These are phyloP conservation scores for Enhydra lutris DNA, from an alignment of 2,113 vertebrate genomes.

Conservation along the genomic window DNA sequence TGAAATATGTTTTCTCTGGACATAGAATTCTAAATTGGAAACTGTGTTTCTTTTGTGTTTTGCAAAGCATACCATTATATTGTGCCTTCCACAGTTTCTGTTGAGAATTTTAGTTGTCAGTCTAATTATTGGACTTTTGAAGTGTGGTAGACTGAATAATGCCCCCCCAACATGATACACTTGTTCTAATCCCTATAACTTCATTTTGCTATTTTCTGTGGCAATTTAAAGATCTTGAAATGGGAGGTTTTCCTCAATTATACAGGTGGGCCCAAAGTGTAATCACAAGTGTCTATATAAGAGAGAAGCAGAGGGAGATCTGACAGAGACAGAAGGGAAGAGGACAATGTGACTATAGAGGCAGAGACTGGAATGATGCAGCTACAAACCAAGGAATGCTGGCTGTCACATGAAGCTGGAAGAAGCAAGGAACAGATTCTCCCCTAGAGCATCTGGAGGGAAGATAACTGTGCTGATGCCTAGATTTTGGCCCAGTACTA, in stretches of 20 bases:
- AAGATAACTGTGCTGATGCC: background rate
- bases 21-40: background rate
- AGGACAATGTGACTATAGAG: background rate
- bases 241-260: background rate
- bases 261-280: background rate
- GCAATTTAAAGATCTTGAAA: background rate
- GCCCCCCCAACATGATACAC: background rate
- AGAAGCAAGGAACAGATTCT: background rate
- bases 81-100: background rate
- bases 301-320: background rate
- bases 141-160: background rate
- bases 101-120: background rate
- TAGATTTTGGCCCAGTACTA: background rate
- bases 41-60: background rate
- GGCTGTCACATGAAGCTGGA: background rate
- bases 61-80: background rate
- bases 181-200: background rate
- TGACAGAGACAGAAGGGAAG: background rate
- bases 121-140: background rate
- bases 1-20: background rate
- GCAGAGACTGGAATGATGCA: background rate
- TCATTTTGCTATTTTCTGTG: background rate
- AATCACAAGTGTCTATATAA: background rate
- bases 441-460: background rate
- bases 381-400: background rate